Conservation (phyloP, 1,140 invertebrate genomes). For the Aphidius gifuensis region DNA sequence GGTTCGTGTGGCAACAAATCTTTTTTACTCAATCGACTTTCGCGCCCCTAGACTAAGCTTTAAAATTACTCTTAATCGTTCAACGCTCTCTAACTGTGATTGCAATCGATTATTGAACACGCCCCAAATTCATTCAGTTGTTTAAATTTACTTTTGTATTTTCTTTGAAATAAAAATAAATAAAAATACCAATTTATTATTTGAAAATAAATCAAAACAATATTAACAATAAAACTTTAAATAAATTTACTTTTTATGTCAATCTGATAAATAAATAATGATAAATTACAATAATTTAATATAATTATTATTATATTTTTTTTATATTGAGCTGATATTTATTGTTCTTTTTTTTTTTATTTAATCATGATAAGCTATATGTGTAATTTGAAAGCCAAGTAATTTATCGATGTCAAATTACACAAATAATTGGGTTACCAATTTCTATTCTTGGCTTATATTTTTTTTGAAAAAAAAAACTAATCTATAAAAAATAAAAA, state of each 20-base stretch:
- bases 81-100: conserved; percentile 11
- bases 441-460: too few relatives aligned
- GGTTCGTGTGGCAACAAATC: conserved; percentile 7
- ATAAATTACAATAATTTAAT: too few relatives aligned
- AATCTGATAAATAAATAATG: background rate
- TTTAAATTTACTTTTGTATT: background rate
- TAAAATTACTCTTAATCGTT: conserved; percentile 20
- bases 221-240: background rate
- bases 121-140: conserved; percentile 5
- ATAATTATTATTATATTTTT: background rate
- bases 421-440: too few relatives aligned
- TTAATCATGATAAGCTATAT: too few relatives aligned
- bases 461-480: too few relatives aligned
- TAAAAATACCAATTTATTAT: too few relatives aligned
- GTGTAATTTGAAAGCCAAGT: too few relatives aligned
- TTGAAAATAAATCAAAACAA: too few relatives aligned
- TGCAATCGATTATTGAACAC: conserved; percentile 19
- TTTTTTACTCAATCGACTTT: conserved; percentile 10
- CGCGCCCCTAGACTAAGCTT: conserved; percentile 8
- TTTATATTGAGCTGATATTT: background rate
- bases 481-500: too few relatives aligned
- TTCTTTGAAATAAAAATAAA: background rate
- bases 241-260: background rate
- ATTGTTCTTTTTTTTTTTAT: background rate
- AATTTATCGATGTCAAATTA: too few relatives aligned